Percentiles rank a stretch among this genome's conserved stretches.
phyloP scores from a whole-genome alignment of 2,113 vertebrate species.

The Crotophaga sulcirostris region DNA sequence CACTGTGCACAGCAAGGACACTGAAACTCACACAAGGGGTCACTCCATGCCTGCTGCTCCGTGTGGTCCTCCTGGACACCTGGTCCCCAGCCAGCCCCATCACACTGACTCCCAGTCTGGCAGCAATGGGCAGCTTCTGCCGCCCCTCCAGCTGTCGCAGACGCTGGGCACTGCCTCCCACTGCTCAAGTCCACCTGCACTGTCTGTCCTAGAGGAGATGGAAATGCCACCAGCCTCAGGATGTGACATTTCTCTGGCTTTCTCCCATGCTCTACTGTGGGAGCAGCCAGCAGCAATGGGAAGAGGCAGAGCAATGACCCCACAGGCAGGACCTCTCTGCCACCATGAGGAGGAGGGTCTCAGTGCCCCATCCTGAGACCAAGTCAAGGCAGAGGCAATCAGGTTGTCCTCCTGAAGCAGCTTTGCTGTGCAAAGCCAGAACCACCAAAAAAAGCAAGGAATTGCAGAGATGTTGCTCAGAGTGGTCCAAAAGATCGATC shows the following conservation, averaged over 20 bases:
- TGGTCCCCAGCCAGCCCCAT: background rate
- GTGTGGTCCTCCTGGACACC: fast-evolving
- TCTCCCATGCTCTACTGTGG: fast-evolving
- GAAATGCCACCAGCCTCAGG: background rate
- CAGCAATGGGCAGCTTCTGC: background rate
- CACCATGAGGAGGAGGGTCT: fast-evolving
- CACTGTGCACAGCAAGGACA: fast-evolving
- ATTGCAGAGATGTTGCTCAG: background rate
- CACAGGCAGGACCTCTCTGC: background rate
- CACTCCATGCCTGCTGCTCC: background rate
- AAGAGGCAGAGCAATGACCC: background rate
- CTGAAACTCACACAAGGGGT: fast-evolving
- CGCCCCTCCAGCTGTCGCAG: background rate
- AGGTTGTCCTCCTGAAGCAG: background rate
- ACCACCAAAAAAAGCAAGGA: background rate
- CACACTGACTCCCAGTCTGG: background rate
- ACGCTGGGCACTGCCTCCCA: background rate
- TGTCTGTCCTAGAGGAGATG: background rate
- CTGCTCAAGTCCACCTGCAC: background rate
- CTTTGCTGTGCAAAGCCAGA: background rate
- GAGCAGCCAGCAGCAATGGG: background rate
- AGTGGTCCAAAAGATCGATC: background rate
- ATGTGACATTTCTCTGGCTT: background rate
- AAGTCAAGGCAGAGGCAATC: background rate
- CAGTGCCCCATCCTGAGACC: background rate